phyloP scores from a whole-genome alignment of 2,113 vertebrate species.

The Zapus hudsonius region DNA sequence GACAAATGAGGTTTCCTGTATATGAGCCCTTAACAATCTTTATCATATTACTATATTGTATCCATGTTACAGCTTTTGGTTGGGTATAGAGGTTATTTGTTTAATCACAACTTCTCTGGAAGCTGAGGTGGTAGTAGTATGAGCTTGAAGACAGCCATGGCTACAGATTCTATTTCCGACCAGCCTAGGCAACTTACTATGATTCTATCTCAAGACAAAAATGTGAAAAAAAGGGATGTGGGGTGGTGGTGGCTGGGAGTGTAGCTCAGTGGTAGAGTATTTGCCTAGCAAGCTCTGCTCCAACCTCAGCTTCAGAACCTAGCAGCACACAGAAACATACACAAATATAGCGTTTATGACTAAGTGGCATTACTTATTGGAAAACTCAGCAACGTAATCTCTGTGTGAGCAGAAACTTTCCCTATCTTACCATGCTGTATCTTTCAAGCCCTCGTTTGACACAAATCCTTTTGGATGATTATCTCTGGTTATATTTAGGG shows the following conservation, averaged over 20 bases:
- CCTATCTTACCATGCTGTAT: background rate
- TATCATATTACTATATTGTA: background rate
- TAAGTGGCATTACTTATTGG: background rate
- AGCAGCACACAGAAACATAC: background rate
- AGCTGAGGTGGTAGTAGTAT: too few species aligned
- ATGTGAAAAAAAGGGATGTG: too few species aligned
- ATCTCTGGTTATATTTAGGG: too few species aligned
- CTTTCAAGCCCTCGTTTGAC: conserved; percentile 20
- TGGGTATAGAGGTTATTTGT: background rate
- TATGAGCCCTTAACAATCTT: background rate
- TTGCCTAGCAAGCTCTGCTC: background rate
- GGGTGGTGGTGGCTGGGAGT: too few species aligned
- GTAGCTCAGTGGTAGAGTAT: background rate
- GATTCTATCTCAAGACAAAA: background rate
- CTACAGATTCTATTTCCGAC: background rate
- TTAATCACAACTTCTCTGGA: background rate
- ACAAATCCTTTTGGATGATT: background rate
- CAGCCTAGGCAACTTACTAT: background rate
- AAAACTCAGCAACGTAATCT: background rate
- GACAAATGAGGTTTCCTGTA: background rate
- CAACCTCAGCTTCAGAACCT: background rate
- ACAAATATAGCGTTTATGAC: background rate
- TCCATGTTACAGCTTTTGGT: background rate
- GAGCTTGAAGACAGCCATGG: background rate
- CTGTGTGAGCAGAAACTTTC: background rate